Conservation (phyloP, 2,888 invertebrate genomes). For the Lasioglossum zephyrum region DNA sequence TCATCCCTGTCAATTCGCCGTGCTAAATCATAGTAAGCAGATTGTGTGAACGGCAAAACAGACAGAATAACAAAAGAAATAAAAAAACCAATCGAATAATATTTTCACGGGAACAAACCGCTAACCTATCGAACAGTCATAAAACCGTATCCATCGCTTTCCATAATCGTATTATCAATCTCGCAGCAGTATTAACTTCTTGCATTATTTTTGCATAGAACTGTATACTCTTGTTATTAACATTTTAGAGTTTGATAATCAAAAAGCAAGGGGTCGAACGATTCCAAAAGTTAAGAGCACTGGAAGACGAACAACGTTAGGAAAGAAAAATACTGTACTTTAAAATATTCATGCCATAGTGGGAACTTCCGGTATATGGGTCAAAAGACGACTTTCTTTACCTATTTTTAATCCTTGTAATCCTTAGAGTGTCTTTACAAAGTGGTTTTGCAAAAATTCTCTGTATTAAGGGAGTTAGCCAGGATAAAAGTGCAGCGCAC, state of each 20-base stretch:
- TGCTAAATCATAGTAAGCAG: not conserved
- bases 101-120: not conserved
- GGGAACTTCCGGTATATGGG: not conserved
- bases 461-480: not conserved
- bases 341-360: constrained; percentile 1
- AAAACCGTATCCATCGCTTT: not conserved
- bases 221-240: not conserved
- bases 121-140: not conserved
- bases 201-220: not conserved
- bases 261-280: not conserved
- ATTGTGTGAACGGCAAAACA: not conserved
- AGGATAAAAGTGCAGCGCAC: not conserved
- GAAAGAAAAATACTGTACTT: constrained; percentile 2
- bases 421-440: not conserved
- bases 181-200: not conserved
- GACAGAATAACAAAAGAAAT: not conserved
- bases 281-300: not conserved
- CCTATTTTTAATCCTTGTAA: constrained; percentile 16
- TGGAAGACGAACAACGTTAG: not conserved
- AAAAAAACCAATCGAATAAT: not conserved
- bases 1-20: not conserved
- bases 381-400: not conserved
- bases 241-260: not conserved
- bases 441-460: constrained; percentile 5
- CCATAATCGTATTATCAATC: not conserved